Conservation (phyloP, 2,888 invertebrate species). For the Galerucella calmariensis region DNA sequence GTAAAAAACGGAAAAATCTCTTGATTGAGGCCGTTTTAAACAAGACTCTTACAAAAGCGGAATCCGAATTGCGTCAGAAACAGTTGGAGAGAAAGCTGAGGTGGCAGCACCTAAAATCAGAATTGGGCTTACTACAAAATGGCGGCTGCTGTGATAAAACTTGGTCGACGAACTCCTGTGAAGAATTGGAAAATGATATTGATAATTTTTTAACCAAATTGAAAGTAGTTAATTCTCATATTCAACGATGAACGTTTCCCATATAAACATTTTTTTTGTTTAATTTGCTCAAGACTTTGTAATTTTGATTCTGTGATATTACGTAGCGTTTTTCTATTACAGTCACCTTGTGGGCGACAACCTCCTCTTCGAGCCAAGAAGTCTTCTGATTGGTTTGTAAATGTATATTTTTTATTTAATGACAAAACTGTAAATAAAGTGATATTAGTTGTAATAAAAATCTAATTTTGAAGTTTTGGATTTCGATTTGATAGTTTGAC, state of each 20-base stretch:
- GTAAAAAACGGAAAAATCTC: conserved; percentile 71
- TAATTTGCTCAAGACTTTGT: conserved; percentile 49
- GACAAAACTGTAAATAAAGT: conserved; percentile 46
- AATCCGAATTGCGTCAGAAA: conserved; percentile 71
- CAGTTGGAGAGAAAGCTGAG: conserved; percentile 72
- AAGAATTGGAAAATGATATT: conserved; percentile 71
- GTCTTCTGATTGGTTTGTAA: conserved; percentile 61
- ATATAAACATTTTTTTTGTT: conserved; percentile 25
- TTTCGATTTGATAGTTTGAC: conserved; percentile 39
- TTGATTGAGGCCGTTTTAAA: conserved; percentile 75
- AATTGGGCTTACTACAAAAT: conserved; percentile 39
- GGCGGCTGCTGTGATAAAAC: conserved; percentile 41
- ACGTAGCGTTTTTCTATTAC: conserved; percentile 64
- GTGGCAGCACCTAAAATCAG: conserved; percentile 65
- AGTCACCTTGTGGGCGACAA: conserved; percentile 57
- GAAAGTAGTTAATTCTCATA: conserved; percentile 68
- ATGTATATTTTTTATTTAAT: conserved; percentile 48
- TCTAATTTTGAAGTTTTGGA: conserved; percentile 39
- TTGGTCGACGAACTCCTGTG: conserved; percentile 57
- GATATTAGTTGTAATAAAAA: conserved; percentile 52
- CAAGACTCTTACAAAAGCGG: conserved; percentile 70
- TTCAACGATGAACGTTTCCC: conserved; percentile 61
- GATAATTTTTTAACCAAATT: conserved; percentile 75
- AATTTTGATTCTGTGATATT: conserved; percentile 61
- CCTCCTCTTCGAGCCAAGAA: conserved; percentile 49